Evolutionary conservation across 1,140 invertebrate genomes (phyloP), one percentile per base, ranked within the genome.

Genomic region (Octopus sinensis): DNA sequence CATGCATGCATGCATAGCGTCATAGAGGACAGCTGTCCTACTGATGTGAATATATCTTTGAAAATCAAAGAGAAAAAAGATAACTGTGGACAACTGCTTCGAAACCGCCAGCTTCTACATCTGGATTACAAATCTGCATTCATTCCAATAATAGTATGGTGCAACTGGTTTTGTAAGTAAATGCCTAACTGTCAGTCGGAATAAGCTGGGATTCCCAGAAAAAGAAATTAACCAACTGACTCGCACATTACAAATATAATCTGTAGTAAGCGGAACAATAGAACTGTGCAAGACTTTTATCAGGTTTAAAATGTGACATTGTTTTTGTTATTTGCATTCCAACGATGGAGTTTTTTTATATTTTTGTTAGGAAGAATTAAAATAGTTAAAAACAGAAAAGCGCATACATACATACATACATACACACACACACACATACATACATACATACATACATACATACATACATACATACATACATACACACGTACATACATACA

Each of bases 1-100:
- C 80, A 83, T 83, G 71, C 80, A 82, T 83, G 71, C 78, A 82
- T 83, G 76, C 80, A 82, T 83, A 78, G 1, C 30, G 30, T 43
- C 30, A 43, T 43, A 43, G 30, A 43, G 30, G 30, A 43, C 30
- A 43, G 30, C 30, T 43, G 30, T 43, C 80, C 83, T 83, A 75
- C 80, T 68, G n/a, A 53, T 76, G 43, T 76, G 9, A 9, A 17
- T 17, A 62, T 17, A 62, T 17, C 9, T 17, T 12, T 62, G 17
- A 12, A 62, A 12, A 62, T 62, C 9, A 9, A 62, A 9, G 9
- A 9, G 17, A 9, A 62, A 9, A 4, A 12, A 78, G 62, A 82
- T 81, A 54, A 12, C 9, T 62, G 4, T 62, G 17, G 9, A 9
- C 9, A 9, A 62, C 56, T 12, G 9, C 9, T 17, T 62, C 56